Conservation (phyloP, 1,140 invertebrate species). For the Portunus trituberculatus region DNA sequence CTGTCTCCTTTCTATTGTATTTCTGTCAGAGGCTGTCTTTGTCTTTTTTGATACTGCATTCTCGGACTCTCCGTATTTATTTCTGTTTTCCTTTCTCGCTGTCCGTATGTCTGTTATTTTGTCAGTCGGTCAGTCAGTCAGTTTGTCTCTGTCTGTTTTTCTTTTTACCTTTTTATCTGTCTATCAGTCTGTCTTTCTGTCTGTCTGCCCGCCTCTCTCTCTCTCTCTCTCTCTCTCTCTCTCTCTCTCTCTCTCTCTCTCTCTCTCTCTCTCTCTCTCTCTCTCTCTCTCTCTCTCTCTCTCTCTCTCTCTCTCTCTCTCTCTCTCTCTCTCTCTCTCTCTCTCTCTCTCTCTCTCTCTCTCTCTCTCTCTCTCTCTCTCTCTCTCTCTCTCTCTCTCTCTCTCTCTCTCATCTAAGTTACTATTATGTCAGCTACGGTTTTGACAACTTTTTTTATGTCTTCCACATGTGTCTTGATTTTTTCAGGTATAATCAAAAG, state of each 20-base stretch:
- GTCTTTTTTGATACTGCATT: not conserved
- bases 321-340: constrained; percentile 27
- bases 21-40: not conserved
- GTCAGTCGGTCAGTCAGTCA: not conserved
- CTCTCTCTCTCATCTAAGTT: not conserved
- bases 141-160: too few relatives aligned
- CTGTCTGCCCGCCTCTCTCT: not conserved
- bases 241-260: not conserved
- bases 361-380: constrained; percentile 5
- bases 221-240: not conserved
- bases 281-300: not conserved
- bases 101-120: too few relatives aligned
- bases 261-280: constrained; percentile 24
- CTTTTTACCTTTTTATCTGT: too few relatives aligned
- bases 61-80: not conserved
- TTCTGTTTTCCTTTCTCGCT: not conserved
- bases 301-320: not conserved
- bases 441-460: too few relatives aligned
- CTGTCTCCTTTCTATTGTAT: too few relatives aligned
- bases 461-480: too few relatives aligned
- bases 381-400: not conserved
- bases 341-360: constrained; percentile 41
- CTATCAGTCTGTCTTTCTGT: not conserved
- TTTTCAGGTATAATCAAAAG: too few relatives aligned
- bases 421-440: too few relatives aligned